Percentiles rank a stretch among this genome's conserved stretches.
These are phyloP conservation scores for Parasteatoda tepidariorum DNA, from an alignment of 1,140 invertebrate species.

Conservation along the genomic window DNA sequence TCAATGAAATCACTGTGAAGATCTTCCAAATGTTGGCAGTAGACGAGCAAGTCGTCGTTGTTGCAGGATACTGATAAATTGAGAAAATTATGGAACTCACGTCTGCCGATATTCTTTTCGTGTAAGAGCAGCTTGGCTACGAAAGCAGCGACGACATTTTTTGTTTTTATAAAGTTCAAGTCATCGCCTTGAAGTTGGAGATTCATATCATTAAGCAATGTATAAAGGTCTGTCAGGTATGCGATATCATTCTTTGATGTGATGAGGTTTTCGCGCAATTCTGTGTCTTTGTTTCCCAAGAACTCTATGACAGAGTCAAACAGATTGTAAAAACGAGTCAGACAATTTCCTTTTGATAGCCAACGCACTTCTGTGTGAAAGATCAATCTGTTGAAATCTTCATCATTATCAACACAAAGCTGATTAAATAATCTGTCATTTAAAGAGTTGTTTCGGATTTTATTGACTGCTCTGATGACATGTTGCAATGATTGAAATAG, in stretches of 20 bases:
- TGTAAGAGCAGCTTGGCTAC: conserved; percentile 51
- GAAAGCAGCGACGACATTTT: conserved; percentile 46
- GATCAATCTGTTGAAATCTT: conserved; percentile 62
- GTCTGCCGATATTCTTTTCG: conserved; percentile 27
- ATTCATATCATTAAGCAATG: conserved; percentile 59
- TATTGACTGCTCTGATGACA: conserved; percentile 59
- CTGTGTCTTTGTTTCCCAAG: neutral
- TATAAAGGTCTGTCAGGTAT: conserved; percentile 61
- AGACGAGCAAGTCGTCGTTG: conserved; percentile 9
- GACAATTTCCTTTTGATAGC: conserved; percentile 58
- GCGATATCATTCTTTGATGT: conserved; percentile 48
- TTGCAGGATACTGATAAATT: conserved; percentile 46
- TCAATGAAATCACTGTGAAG: conserved; percentile 58
- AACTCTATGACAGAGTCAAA: conserved; percentile 43
- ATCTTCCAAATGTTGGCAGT: conserved; percentile 15
- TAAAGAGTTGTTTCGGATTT: conserved; percentile 41
- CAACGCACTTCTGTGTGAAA: no score
- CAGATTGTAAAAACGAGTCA: conserved; percentile 55
- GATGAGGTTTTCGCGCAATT: neutral
- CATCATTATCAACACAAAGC: conserved; percentile 59
- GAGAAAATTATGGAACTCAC: conserved; percentile 27
- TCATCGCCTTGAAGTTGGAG: conserved; percentile 59
- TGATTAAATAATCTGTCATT: conserved; percentile 62
- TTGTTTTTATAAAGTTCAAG: conserved; percentile 59
- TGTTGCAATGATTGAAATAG: conserved; percentile 58